Base-by-base conservation (phyloP, 2,797 vertebrate genomes). In the Tapera naevia region DNA sequence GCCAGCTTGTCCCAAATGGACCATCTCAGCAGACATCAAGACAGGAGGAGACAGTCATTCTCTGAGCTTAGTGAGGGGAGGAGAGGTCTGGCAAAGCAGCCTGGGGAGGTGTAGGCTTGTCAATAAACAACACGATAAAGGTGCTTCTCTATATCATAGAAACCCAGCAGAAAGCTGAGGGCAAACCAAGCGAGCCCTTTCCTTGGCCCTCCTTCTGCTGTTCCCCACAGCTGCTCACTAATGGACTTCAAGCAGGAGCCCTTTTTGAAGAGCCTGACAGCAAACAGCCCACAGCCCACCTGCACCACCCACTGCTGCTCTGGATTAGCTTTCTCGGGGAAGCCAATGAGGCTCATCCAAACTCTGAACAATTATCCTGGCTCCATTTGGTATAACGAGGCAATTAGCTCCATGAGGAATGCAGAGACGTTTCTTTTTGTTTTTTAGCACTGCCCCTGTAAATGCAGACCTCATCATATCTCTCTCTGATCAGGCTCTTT, bases 401-500 rank as follows among this genome's bases (percentile, higher is more conserved):
- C 89, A 27, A 66, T 2, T 25, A 27, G 89, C 58, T 67, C 95
- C 88, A 22, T 35, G 37, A 91, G 88, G 86, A 89, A 91, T 70
- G 72, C 72, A 57, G 87, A 39, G 45, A 82, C 22, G 3, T 48
- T 80, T 72, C 48, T 60, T 60, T 92, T 82, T 25, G 78, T 45
- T 81, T 50, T 33, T 62, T 70, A 88, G 85, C 62, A 30, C 93
- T 88, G 82, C 92, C 95, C 95, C 95, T 91, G 91, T 95, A 95
- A 96, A 96, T 96, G 94, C 96, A 91, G 91, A 95, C 81, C 89
- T 96, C 96, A 58, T 79, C 96, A 87, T 97, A 94, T 51, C 95
- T 96, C 80, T 97, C 88, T 95, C 95, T 96, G 83, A 88, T 90
- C 84, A 83, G 91, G 87, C 97, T 96, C 96, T 89, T 97, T n/a